Conservation (phyloP, 2,797 vertebrate genomes). For the Carcharodon carcharias region DNA sequence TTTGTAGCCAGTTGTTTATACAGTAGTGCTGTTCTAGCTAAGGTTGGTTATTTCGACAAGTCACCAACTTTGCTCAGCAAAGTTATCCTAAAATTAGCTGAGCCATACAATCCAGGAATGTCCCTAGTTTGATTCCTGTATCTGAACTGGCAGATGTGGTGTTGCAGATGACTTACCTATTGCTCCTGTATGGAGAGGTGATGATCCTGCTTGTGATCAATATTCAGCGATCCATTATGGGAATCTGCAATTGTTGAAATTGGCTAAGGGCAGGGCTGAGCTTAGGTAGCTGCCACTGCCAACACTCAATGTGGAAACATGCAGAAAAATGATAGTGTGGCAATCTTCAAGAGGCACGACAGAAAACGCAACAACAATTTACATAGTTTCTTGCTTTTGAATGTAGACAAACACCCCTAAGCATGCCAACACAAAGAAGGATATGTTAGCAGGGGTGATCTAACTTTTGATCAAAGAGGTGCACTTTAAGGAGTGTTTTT, state of each 20-base stretch:
- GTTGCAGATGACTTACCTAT: background rate
- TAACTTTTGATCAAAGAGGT: background rate
- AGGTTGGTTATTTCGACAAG: background rate
- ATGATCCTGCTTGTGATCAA: background rate
- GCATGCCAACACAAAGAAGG: background rate
- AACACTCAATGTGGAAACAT: background rate
- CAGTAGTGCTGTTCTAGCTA: background rate
- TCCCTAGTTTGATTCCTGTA: background rate
- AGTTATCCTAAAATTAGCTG: background rate
- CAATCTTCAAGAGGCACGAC: background rate
- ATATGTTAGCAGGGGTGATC: background rate
- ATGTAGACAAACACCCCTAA: background rate
- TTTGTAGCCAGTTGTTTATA: background rate
- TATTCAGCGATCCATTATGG: too few species aligned
- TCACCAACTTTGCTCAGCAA: background rate
- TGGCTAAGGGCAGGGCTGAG: background rate
- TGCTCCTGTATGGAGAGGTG: background rate
- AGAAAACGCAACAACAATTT: background rate
- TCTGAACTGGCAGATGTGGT: background rate
- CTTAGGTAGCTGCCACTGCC: background rate
- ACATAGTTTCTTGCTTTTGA: background rate
- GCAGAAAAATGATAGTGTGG: background rate
- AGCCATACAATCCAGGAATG: background rate
- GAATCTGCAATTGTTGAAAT: background rate
- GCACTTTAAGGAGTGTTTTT: background rate